Base-by-base conservation (phyloP, 1,140 invertebrate genomes). In the Danaus melanippus region DNA sequence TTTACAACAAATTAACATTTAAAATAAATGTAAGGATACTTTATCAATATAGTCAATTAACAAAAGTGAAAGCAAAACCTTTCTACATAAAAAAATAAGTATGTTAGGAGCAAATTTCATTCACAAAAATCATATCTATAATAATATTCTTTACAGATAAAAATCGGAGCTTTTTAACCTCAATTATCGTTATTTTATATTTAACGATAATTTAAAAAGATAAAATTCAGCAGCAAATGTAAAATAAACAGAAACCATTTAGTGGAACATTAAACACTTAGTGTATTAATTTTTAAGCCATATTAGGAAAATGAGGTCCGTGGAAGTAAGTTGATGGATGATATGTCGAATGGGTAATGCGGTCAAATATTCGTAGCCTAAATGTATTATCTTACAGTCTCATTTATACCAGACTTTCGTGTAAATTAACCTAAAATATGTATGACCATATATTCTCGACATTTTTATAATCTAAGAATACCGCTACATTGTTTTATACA, bases 301-400 rank as follows among this genome's bases (percentile, higher is more conserved):
- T 73, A 64, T 67, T 69, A 60, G 69, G 67, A 46, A 50, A 69
- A 66, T 58, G 56, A 62, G 61, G 64, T 68, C 47, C 61, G 62
- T 64, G 64, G 47, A 66, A 67, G 60, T 59, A 50, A 47, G 47
- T 59, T 60, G 58, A 65, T 66, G 46, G 60, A 53, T 69, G 72
- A 71, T 67, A 67, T 62, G 62, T 65, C 53, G 59, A 60, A 70
- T 66, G 60, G 55, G 55, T 67, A 64, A 67, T 73, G 61, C 61
- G 56, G 47, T 58, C 46, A 55, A 58, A 71, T 63, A 73, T 74
- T 71, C 71, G 58, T 60, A 64, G 59, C 59, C 66, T 71, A 69
- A 59, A 64, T 66, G 59, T 43, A 60, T 59, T 62, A 62, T 66
- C 56, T 64, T 54, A 39, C 17, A 60, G 12, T 32, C 21, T 32